phyloP scores from a whole-genome alignment of 2,888 invertebrate genomes.

The Thumatha senex region DNA sequence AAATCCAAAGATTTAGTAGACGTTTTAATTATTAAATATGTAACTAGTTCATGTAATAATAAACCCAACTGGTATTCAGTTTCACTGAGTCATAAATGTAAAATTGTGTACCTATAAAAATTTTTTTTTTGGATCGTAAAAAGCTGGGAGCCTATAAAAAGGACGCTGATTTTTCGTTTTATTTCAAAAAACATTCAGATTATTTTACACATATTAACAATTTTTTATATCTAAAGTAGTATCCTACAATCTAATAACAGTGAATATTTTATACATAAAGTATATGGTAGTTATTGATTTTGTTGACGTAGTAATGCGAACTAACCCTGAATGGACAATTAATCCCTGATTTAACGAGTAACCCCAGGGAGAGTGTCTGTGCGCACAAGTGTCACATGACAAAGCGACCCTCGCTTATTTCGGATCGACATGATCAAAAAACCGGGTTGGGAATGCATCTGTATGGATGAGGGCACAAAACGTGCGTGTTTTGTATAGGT shows the following conservation, averaged over 20 bases:
- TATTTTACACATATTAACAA: no score
- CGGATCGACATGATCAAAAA: constrained; percentile 73
- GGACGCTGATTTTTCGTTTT: no score
- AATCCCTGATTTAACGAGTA: constrained; percentile 69
- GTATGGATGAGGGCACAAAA: constrained; percentile 56
- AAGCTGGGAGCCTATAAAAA: no score
- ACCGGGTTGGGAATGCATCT: constrained; percentile 73
- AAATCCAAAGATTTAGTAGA: constrained; percentile 25
- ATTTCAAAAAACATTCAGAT: no score
- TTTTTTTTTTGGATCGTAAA: no score
- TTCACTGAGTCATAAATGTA: no score
- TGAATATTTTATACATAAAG: not conserved
- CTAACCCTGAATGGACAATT: constrained; percentile 63
- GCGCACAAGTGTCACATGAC: constrained; percentile 80
- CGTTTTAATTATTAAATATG: constrained; percentile 10
- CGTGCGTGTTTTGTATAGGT: constrained; percentile 21
- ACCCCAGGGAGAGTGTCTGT: constrained; percentile 67
- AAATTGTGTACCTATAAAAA: no score
- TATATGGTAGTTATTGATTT: constrained; percentile 35
- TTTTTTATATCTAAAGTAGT: no score
- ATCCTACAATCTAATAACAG: not conserved
- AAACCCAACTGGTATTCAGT: not conserved
- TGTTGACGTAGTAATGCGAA: constrained; percentile 28
- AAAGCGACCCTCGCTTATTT: constrained; percentile 71
- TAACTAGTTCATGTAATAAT: constrained; percentile 1